Evolutionary conservation across 2,113 vertebrate genomes (phyloP).

Genomic region (Nannospalax galili): DNA sequence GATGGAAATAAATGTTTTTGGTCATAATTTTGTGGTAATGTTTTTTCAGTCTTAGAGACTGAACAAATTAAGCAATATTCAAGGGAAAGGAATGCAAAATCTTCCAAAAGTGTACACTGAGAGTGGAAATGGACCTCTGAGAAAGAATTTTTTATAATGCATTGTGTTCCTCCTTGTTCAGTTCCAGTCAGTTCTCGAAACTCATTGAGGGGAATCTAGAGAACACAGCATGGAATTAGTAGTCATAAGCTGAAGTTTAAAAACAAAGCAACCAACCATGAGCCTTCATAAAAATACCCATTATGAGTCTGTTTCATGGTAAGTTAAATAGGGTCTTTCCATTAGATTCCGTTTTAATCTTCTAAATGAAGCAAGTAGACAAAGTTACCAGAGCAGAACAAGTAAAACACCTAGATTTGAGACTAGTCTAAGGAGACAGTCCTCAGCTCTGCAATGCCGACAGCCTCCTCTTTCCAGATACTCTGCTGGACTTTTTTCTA

Average conservation of each 20-base stretch:
- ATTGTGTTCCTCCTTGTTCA: background rate
- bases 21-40: background rate
- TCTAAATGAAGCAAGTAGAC: background rate
- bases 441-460: background rate
- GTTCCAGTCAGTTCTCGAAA: background rate
- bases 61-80: background rate
- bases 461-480: background rate
- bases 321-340: background rate
- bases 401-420: background rate
- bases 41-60: slow-evolving; percentile 1
- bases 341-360: background rate
- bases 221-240: background rate
- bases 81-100: background rate
- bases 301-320: background rate
- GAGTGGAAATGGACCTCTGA: background rate
- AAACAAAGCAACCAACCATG: background rate
- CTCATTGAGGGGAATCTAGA: background rate
- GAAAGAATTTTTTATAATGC: background rate
- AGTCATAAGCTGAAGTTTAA: background rate
- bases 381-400: background rate
- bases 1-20: slow-evolving; percentile 4
- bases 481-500: background rate
- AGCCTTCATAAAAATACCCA: background rate
- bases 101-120: background rate
- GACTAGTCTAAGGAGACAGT: background rate